Conservation (phyloP, 2,797 vertebrate species). For the Artibeus jamaicensis region DNA sequence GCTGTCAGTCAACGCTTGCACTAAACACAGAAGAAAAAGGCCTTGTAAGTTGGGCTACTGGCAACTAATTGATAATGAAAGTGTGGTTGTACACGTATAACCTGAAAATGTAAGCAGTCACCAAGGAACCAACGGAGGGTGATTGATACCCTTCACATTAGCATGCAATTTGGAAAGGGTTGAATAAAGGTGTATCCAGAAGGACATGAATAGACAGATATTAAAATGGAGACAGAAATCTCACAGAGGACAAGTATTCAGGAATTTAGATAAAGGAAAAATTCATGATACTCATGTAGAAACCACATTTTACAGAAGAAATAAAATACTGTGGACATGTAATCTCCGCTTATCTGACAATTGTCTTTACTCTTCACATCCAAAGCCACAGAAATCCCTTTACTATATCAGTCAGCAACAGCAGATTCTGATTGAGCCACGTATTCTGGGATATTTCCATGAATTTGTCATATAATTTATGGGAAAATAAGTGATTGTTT, state of each 20-base stretch:
- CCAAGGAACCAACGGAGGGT: neutral
- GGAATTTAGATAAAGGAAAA: slow-evolving; percentile 59
- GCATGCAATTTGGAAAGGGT: slow-evolving; percentile 41
- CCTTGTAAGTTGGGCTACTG: neutral
- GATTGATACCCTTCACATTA: slow-evolving; percentile 64
- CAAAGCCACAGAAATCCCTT: neutral
- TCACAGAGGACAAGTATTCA: slow-evolving; percentile 35
- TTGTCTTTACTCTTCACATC: slow-evolving; percentile 16
- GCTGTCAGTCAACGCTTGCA: slow-evolving; percentile 7
- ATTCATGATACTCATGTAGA: slow-evolving; percentile 36
- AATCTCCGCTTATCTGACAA: neutral
- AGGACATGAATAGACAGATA: slow-evolving; percentile 41
- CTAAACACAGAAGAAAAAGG: neutral
- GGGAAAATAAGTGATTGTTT: neutral
- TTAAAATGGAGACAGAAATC: slow-evolving; percentile 54
- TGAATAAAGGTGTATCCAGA: slow-evolving; percentile 52
- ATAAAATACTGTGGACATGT: neutral
- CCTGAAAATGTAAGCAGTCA: slow-evolving; percentile 48
- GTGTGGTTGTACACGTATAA: neutral
- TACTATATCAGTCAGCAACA: neutral
- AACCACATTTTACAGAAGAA: slow-evolving; percentile 47
- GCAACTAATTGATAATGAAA: slow-evolving; percentile 55
- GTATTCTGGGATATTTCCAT: neutral
- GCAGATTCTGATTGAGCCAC: neutral
- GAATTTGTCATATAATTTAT: neutral